Evolutionary conservation across 2,888 invertebrate genomes (phyloP), one percentile per base, ranked within the genome.

Genomic region (Stratiomys singularior): DNA sequence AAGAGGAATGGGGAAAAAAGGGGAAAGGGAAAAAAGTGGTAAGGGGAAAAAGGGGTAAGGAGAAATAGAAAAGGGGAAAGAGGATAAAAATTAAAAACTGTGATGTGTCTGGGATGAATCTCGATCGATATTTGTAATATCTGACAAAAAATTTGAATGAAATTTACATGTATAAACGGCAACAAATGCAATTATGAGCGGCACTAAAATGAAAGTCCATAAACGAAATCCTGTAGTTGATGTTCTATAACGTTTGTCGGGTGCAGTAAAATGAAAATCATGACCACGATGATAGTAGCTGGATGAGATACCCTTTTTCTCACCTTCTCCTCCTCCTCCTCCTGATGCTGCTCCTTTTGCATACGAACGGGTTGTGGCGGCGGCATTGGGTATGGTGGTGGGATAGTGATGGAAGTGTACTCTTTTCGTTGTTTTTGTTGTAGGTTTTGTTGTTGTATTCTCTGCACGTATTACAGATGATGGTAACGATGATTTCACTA

Each of bases 131-230:
- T 18, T 72, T 2, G 28, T 13, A n/a, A n/a, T 18, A 18, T 52
- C 25, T 15, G 13, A 21, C 30, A 58, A 18, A 9, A 79, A 63
- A 46, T 63, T 71, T 13, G 27, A 58, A 58, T 77, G 47, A 76
- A 37, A 77, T 76, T 78, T 67, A 56, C 76, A 78, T 11, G 78
- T 74, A 52, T 78, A 80, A 25, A 78, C 63, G 7, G 78, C 64
- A 58, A 71, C 76, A 52, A 78, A 66, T 28, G 80, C 80, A 21
- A 80, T 77, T 56, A 77, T 63, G 15, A 74, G 72, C 63, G 80
- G 78, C 60, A 80, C 21, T 63, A 80, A 74, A 63, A 78, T n/a
- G 27, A 78, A 78, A 64, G 78, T 63, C 37, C 76, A 78, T 52
- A 78, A 77, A 13, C 76, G 74, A 23, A 76, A 18, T 9, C 58